Evolutionary conservation across 2,113 vertebrate genomes (phyloP), one percentile per base, ranked within the genome.

Genomic region (Peromyscus californicus): DNA sequence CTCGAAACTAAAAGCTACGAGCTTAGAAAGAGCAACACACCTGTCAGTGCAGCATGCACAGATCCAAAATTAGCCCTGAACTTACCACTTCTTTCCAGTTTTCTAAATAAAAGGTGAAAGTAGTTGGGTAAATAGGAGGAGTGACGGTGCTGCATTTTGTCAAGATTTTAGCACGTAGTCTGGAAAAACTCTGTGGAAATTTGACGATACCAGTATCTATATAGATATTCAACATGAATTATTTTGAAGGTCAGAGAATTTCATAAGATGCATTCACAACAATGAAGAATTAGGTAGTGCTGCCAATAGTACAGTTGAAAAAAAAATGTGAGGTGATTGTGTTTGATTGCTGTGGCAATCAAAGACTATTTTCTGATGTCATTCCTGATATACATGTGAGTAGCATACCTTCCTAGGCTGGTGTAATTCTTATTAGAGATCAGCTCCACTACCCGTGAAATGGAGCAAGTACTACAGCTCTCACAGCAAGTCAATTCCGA

Each of bases 211-310:
- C 36, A 86, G 13, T 48, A 17, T 70, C 2, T 90, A 51, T 51
- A 51, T 51, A 51, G 51, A 51, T 51, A 42, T 96, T 51, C 85
- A 39, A 12, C 33, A 36, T 15, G 3, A 42, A 63, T 17, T 82
- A 15, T 93, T 95, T 42, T 65, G 57, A 57, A 93, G 57, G 11
- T n/a, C 51, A 91, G 70, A 74, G 16, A 26, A 65, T 92, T 84
- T 92, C 17, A 24, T 87, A 86, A 96, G 21, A 13, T 78, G 29
- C 7, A 67, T 48, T 19, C 75, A 33, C 0, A 79, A 48, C 70
- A 59, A n/a, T 80, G 45, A 93, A 67, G 19, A 93, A 79, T 97
- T 51, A 83, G 45, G 82, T 29, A 59, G 19, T 36, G 89, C 61
- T 36, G 16, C 45, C 33, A 86, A 29, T 59, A 21, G 1, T 54